These are phyloP conservation scores for Germaria angustata DNA, from an alignment of 2,888 invertebrate species.

Conservation along the genomic window DNA sequence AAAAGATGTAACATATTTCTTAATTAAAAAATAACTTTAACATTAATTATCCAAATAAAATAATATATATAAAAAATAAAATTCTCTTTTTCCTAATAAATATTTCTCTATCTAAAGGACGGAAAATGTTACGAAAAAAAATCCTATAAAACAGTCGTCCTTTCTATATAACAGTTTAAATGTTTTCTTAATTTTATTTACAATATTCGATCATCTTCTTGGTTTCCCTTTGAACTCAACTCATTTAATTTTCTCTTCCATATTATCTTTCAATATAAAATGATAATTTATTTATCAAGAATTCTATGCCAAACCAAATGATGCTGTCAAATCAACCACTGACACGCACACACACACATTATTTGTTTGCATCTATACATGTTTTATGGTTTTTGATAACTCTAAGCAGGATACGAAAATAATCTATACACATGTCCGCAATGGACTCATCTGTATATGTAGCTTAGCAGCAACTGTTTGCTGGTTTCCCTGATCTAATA, in stretches of 20 bases:
- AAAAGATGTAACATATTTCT: no score
- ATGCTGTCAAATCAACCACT: neutral
- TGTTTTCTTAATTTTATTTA: neutral
- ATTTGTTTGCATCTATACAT: neutral
- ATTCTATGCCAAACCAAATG: neutral
- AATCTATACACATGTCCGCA: constrained; percentile 34
- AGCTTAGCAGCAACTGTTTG: constrained; percentile 12
- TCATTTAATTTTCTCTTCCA: neutral
- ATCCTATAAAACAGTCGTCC: no score
- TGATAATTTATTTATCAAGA: constrained; percentile 8
- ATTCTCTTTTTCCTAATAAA: no score
- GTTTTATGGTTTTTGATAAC: neutral
- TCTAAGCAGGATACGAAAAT: constrained; percentile 22
- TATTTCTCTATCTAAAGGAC: no score
- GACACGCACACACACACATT: neutral
- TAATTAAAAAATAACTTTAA: no score
- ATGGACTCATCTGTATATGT: constrained; percentile 23
- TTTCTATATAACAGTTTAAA: neutral
- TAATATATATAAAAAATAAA: no score
- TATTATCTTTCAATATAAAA: neutral
- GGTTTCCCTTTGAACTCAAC: neutral
- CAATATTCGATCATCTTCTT: neutral
- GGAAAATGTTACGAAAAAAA: no score
- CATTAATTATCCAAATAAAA: no score
- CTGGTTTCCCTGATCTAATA: neutral